Conservation (phyloP, 2,888 invertebrate genomes). For the Xanthia icteritia region DNA sequence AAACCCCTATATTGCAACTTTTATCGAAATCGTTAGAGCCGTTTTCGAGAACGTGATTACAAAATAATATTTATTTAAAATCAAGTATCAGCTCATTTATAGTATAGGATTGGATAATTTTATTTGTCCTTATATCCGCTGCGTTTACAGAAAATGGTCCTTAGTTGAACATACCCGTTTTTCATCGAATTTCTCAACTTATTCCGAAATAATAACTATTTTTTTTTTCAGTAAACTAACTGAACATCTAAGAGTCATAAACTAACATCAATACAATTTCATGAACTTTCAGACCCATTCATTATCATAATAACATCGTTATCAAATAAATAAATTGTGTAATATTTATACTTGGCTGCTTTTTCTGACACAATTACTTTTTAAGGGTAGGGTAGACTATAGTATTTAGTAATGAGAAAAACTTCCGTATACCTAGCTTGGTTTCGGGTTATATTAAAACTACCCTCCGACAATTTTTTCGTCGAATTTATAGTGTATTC, state of each 20-base stretch:
- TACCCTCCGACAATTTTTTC: constrained; percentile 74
- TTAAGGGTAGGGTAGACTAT: constrained; percentile 27
- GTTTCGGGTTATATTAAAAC: constrained; percentile 70
- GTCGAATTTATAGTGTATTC: constrained; percentile 80
- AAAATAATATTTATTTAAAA: too few relatives aligned
- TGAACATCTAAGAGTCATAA: constrained; percentile 22
- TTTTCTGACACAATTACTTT: constrained; percentile 40
- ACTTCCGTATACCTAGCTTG: constrained; percentile 50
- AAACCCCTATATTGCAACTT: too few relatives aligned
- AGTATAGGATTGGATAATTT: too few relatives aligned
- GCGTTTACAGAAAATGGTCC: not conserved
- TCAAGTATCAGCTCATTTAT: too few relatives aligned
- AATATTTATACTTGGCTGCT: constrained; percentile 20
- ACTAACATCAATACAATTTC: constrained; percentile 21
- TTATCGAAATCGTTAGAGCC: too few relatives aligned
- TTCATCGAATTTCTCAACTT: not conserved
- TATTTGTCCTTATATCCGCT: too few relatives aligned
- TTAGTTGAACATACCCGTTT: not conserved
- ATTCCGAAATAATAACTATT: not conserved
- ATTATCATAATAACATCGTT: constrained; percentile 34
- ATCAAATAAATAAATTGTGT: constrained; percentile 46
- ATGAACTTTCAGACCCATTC: constrained; percentile 34
- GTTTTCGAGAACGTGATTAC: too few relatives aligned
- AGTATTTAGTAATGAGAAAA: constrained; percentile 69
- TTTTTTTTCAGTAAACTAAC: not conserved